These are phyloP conservation scores for Panagrolaimus sp. DNA, from an alignment of 1,140 invertebrate genomes.

Conservation along the genomic window DNA sequence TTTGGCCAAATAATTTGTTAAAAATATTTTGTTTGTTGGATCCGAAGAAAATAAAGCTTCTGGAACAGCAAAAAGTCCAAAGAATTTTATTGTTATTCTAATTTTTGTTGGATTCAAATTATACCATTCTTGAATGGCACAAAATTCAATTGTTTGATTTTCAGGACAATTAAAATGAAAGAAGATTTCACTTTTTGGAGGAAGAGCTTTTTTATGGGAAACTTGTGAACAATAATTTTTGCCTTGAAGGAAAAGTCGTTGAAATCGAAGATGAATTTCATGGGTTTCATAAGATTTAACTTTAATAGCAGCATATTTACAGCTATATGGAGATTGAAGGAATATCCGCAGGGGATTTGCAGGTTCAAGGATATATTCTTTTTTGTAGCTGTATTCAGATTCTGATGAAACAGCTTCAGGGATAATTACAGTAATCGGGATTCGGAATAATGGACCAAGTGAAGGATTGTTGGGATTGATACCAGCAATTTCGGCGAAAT, in stretches of 20 bases:
- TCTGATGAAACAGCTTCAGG: constrained; percentile 61
- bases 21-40: background rate
- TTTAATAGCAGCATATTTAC: constrained; percentile 55
- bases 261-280: too few relatives aligned
- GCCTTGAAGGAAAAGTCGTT: too few relatives aligned
- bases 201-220: too few relatives aligned
- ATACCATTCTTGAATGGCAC: constrained; percentile 33
- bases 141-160: constrained; percentile 28
- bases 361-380: constrained; percentile 70
- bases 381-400: constrained; percentile 56
- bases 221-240: background rate
- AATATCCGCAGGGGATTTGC: constrained; percentile 80
- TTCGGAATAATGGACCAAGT: constrained; percentile 82
- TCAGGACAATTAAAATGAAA: background rate
- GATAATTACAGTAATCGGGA: constrained; percentile 84
- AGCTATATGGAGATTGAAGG: constrained; percentile 74
- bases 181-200: background rate
- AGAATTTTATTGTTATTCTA: constrained; percentile 34
- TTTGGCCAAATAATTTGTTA: background rate
- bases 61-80: constrained; percentile 14
- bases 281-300: background rate
- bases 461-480: constrained; percentile 71
- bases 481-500: constrained; percentile 35
- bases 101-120: constrained; percentile 13
- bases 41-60: background rate